A percentile compares a stretch with the other conserved stretches of the same genome.
Conservation (phyloP, 2,113 vertebrate genomes). For the Pelusios castaneus region DNA sequence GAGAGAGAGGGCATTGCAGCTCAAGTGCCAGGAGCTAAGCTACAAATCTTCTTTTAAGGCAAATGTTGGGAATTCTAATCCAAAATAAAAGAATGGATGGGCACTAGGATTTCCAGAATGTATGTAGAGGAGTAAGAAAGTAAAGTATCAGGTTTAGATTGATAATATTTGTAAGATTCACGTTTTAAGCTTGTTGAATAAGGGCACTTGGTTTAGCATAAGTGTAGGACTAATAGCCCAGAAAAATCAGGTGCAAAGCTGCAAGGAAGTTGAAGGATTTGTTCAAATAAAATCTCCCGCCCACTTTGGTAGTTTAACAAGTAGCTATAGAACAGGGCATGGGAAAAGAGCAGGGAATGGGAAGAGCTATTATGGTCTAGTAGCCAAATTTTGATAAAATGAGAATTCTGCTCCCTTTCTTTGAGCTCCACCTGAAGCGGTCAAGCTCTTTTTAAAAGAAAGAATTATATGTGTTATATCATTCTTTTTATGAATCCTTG, state of each 20-base stretch:
- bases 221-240: background rate
- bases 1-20: background rate
- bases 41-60: background rate
- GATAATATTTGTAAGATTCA: background rate
- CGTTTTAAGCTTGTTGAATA: background rate
- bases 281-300: slow-evolving; percentile 10
- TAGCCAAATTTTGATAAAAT: background rate
- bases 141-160: background rate
- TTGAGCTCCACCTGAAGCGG: background rate
- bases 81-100: background rate
- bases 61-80: background rate
- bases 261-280: background rate
- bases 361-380: background rate
- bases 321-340: background rate
- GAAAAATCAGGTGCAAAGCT: background rate
- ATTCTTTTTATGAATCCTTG: background rate
- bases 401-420: background rate
- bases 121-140: background rate
- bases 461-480: background rate
- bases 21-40: background rate
- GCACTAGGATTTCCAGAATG: background rate
- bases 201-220: background rate
- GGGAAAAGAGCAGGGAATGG: background rate
- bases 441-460: background rate
- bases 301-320: background rate